Base-by-base conservation (phyloP, 2,113 vertebrate genomes). In the Rynchops niger region DNA sequence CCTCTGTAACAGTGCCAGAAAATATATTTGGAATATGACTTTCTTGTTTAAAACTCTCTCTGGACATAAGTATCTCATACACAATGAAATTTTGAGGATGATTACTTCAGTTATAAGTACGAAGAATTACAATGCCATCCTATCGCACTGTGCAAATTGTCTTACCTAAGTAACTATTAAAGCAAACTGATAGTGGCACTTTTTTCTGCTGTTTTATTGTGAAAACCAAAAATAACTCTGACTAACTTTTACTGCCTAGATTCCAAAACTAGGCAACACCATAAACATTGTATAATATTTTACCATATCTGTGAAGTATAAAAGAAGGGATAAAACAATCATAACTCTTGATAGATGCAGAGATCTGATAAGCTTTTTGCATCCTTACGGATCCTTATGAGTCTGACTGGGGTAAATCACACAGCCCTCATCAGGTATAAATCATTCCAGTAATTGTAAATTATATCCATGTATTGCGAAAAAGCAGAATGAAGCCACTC, bases 31-130 rank as follows among this genome's bases (percentile, higher is more conserved):
- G 70, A 95, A 80, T n/a, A 47, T 8, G 15, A 58, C 18, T 97
- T 95, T 92, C 62, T 34, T 73, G 72, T 73, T 88, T 72, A 78
- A 91, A 88, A 85, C 40, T 89, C 90, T 82, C 88, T 93, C 74
- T 92, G 81, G 82, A 87, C 6, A 2, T 22, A 92, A 94, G 62
- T 40, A 91, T 74, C 70, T 59, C n/a, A 80, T 36, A 91, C 26
- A 32, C 58, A 95, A 82, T 83, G 73, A 94, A 45, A 91, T 86
- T 88, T 52, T 85, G 90, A 94, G 43, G 47, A 79, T 91, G 43
- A 95, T 91, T 91, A 76, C 74, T 93, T 92, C 58, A 59, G 42
- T 79, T 91, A 7, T 34, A 95, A 93, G 49, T 69, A 76, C 34
- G 82, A 91, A 93, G 66, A 95, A 83, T 73, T 58, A 85, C 55